Conservation (phyloP, 2,113 vertebrate species). For the Tetrao urogallus region DNA sequence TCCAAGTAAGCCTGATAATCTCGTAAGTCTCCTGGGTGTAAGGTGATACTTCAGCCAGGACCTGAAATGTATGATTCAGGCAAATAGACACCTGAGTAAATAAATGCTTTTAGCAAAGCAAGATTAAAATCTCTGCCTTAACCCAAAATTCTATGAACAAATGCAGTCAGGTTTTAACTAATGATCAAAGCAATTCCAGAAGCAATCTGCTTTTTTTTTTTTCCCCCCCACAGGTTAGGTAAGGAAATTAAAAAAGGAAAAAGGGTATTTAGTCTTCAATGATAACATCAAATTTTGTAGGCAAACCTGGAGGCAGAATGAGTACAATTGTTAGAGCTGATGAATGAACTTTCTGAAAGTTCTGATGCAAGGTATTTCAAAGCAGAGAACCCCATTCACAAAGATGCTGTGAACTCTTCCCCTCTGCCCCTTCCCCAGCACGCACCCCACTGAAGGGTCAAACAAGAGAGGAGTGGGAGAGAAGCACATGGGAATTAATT, state of each 20-base stretch:
- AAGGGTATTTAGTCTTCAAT: neutral
- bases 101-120: neutral
- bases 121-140: neutral
- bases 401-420: neutral
- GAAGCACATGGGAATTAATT: neutral
- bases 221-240: neutral
- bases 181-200: neutral
- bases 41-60: neutral
- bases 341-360: neutral
- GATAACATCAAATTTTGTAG: neutral
- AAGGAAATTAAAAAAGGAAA: neutral
- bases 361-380: neutral
- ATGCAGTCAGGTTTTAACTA: neutral
- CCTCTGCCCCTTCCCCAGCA: neutral
- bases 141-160: neutral
- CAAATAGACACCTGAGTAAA: neutral
- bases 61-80: neutral
- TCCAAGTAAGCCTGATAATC: constrained; percentile 25
- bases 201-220: neutral
- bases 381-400: neutral
- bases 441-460: neutral
- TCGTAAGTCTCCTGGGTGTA: neutral
- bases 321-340: neutral
- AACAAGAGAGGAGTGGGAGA: neutral
- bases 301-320: neutral